phyloP scores from a whole-genome alignment of 2,888 invertebrate genomes.

The Lomographa bimaculata region DNA sequence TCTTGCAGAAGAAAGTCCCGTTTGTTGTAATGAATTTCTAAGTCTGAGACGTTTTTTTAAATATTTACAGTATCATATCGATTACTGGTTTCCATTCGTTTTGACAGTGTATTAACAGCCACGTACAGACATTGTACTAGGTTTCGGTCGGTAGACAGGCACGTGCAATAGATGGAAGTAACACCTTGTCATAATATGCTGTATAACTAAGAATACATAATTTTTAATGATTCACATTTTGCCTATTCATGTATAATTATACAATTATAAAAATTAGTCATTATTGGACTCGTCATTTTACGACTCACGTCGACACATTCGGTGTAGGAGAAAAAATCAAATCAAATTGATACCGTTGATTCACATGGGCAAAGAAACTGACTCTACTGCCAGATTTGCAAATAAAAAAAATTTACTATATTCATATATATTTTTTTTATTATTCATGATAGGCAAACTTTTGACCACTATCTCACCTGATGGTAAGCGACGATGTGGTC shows the following conservation, averaged over 20 bases:
- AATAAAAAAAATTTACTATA: too few relatives aligned
- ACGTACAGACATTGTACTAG: slow-evolving; percentile 28
- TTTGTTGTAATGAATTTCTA: slow-evolving; percentile 42
- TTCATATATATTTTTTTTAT: too few relatives aligned
- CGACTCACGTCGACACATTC: slow-evolving; percentile 28
- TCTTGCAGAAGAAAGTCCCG: too few relatives aligned
- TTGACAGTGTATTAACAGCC: slow-evolving; percentile 13
- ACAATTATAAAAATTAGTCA: slow-evolving; percentile 72
- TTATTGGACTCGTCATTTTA: slow-evolving; percentile 54
- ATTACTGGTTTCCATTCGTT: too few relatives aligned
- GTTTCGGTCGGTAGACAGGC: slow-evolving; percentile 47
- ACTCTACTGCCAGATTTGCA: too few relatives aligned
- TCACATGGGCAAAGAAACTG: too few relatives aligned
- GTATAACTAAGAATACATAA: slow-evolving; percentile 73
- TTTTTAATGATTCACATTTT: slow-evolving; percentile 79
- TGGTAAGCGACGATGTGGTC: too few relatives aligned
- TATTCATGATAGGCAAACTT: too few relatives aligned
- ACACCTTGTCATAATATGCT: slow-evolving; percentile 59
- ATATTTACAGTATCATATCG: slow-evolving; percentile 53
- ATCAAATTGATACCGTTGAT: too few relatives aligned
- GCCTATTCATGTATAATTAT: slow-evolving; percentile 81
- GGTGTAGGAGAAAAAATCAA: too few relatives aligned
- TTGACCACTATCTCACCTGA: too few relatives aligned
- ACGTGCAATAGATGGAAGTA: slow-evolving; percentile 59
- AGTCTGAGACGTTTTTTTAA: slow-evolving; percentile 59